Percentiles rank a stretch among this genome's conserved stretches.
These are phyloP conservation scores for Bicyclus anynana DNA, from an alignment of 1,140 invertebrate genomes.

Conservation along the genomic window DNA sequence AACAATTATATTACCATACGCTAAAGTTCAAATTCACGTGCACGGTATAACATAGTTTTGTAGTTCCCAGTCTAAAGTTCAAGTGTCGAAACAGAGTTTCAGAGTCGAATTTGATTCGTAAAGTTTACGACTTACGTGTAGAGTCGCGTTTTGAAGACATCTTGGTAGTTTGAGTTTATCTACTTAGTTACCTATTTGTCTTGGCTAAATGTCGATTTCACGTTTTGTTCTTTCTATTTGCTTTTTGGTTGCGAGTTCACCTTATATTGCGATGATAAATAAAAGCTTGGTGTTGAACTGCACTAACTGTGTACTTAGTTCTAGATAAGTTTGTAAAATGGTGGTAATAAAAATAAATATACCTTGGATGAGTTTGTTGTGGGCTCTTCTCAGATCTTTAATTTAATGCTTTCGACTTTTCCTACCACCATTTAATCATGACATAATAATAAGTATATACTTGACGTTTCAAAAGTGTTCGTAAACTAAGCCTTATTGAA, in stretches of 20 bases:
- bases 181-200: background rate
- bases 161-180: slow-evolving; percentile 10
- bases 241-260: background rate
- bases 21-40: slow-evolving; percentile 30
- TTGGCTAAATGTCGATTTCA: background rate
- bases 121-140: slow-evolving; percentile 30
- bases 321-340: too few species aligned
- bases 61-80: slow-evolving; percentile 32
- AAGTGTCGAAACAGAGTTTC: slow-evolving; percentile 36
- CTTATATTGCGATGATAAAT: background rate
- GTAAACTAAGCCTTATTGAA: too few species aligned
- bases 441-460: too few species aligned
- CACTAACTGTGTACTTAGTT: too few species aligned
- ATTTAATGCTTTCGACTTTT: too few species aligned
- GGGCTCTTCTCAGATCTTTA: too few species aligned
- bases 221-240: background rate
- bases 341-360: too few species aligned
- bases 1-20: slow-evolving; percentile 9
- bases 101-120: slow-evolving; percentile 34
- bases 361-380: too few species aligned
- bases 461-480: too few species aligned
- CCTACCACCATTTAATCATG: too few species aligned
- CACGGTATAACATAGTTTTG: slow-evolving; percentile 19
- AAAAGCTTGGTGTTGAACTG: too few species aligned
- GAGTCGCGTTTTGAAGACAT: slow-evolving; percentile 14